These are phyloP conservation scores for Pongo pygmaeus DNA, from an alignment of 2,113 vertebrate species.

Conservation along the genomic window DNA sequence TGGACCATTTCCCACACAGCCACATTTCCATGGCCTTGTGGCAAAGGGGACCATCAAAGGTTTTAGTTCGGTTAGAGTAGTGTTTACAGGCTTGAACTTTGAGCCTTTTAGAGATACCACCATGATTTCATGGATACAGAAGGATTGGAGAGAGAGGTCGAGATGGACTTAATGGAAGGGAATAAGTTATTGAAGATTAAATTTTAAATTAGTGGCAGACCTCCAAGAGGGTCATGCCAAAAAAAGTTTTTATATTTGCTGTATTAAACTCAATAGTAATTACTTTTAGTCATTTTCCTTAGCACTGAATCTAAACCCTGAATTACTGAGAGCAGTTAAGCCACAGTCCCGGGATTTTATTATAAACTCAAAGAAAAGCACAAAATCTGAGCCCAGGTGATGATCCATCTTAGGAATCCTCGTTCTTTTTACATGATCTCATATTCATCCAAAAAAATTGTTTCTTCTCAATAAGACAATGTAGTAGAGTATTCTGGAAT, in stretches of 20 bases:
- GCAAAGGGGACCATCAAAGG: not conserved
- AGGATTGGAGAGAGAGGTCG: not conserved
- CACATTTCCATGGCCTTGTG: not conserved
- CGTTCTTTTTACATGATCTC: not conserved
- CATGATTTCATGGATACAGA: not conserved
- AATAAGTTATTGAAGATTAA: not conserved
- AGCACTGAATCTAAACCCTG: not conserved
- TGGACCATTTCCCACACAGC: not conserved
- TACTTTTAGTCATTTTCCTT: constrained; percentile 25
- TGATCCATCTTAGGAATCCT: not conserved
- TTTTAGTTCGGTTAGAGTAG: not conserved
- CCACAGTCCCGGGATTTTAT: constrained; percentile 7
- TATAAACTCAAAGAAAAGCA: constrained; percentile 64
- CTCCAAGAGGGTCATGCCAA: constrained; percentile 4
- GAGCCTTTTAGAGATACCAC: not conserved
- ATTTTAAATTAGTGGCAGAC: constrained; percentile 30
- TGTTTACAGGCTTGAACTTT: not conserved
- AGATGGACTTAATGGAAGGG: not conserved
- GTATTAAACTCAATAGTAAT: not conserved
- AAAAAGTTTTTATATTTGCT: not conserved
- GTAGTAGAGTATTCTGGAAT: not conserved
- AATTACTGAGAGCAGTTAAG: constrained; percentile 22
- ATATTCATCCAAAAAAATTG: not conserved
- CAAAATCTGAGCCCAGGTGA: constrained; percentile 1
- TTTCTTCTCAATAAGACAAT: not conserved